Evolutionary conservation across 2,888 invertebrate genomes (phyloP), one percentile per base, ranked within the genome.

Genomic region (Tenthredo distinguenda): DNA sequence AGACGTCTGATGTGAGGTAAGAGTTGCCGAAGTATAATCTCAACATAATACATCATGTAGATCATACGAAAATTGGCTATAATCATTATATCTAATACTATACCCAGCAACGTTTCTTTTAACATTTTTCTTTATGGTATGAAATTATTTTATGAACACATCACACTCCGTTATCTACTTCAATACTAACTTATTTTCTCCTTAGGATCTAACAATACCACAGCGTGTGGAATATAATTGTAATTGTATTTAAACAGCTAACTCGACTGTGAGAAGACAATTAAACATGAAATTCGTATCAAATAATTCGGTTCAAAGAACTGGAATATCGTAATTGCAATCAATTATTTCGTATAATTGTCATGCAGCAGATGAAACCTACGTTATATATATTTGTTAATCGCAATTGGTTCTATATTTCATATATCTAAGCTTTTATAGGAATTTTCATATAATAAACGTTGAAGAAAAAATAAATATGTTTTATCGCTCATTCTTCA

Each of bases 281-380:
- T 68, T 34, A 34, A 18, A 68, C 34, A 34, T 31, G 1, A 15
- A 18, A 68, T 34, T 68, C 34, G 26, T 34, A 18, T 34, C 18
- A 68, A 68, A 68, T 68, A 68, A 68, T 68, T 68, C 68, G 26
- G 34, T 34, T 31, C 68, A 34, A 34, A 34, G 68, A 68, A 68
- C 68, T 34, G 68, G 68, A 68, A 68, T 68, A 68, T 68, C 68
- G 18, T 34, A 34, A 68, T 15, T 68, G 15, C 18, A 34, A 34
- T 10, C 68, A 34, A 68, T 62, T 15, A 34, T 34, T 68, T 68
- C 6, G 26, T 68, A 68, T 21, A 21, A 31, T 68, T 18, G 68
- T 68, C 34, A 12, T 12, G 34, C 62, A 62, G 62, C 26, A 0
- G 7, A 26, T 62, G 62, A 26, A 21, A 26, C 2, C 18, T 62